phyloP scores from a whole-genome alignment of 1,140 invertebrate genomes.

The Agrypnia vestita region DNA sequence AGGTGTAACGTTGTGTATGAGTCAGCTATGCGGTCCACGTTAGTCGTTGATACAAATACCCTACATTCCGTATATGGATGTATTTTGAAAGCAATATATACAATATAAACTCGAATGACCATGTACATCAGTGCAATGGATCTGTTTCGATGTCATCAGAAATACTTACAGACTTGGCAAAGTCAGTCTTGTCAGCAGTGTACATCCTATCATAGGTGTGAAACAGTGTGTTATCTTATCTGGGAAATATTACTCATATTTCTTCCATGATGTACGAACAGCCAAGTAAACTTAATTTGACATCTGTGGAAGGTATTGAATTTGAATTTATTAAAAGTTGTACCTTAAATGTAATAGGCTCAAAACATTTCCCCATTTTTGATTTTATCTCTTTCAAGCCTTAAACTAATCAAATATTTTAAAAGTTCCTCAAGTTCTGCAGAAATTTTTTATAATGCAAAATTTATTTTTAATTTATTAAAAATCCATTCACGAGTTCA shows the following conservation, averaged over 20 bases:
- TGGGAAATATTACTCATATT: slow-evolving; percentile 21
- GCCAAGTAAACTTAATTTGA: slow-evolving; percentile 72
- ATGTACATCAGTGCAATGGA: slow-evolving; percentile 53
- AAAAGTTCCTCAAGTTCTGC: no score
- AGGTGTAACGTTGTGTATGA: slow-evolving; percentile 58
- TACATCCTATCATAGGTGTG: neutral
- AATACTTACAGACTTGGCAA: slow-evolving; percentile 58
- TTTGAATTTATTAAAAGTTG: slow-evolving; percentile 28
- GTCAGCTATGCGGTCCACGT: slow-evolving; percentile 47
- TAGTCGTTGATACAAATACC: slow-evolving; percentile 61
- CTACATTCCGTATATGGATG: slow-evolving; percentile 73
- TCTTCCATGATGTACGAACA: slow-evolving; percentile 69
- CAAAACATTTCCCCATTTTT: no score
- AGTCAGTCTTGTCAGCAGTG: neutral
- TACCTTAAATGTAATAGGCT: neutral
- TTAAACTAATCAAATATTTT: no score
- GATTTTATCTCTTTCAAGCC: no score
- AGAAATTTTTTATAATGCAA: no score
- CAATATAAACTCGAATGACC: slow-evolving; percentile 58
- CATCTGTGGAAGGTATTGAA: slow-evolving; percentile 76
- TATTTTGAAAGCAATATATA: slow-evolving; percentile 68
- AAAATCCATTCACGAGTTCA: no score
- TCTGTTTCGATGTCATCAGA: slow-evolving; percentile 57
- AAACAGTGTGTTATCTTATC: slow-evolving; percentile 24
- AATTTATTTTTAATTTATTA: no score